Conservation (phyloP, 1,140 invertebrate species). For the Arion vulgaris region DNA sequence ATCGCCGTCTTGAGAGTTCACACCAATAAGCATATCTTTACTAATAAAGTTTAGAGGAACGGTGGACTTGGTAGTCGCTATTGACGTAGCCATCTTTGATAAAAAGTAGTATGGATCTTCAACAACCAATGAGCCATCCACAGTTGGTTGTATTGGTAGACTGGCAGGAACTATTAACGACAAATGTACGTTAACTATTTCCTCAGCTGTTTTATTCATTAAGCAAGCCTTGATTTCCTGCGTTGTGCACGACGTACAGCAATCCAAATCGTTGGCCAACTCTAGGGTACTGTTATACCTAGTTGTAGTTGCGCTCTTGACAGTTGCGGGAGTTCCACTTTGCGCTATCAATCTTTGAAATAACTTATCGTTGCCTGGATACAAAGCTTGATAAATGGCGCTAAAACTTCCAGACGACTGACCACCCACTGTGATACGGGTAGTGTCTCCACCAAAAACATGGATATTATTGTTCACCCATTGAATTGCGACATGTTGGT, state of each 20-base stretch:
- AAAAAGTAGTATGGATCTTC: not conserved
- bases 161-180: not conserved
- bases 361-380: not conserved
- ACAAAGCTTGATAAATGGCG: not conserved
- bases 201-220: not conserved
- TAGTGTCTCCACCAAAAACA: slow-evolving; percentile 56
- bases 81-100: not conserved
- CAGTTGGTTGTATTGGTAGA: not conserved
- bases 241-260: not conserved
- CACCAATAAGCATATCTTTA: not conserved
- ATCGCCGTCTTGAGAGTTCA: not conserved
- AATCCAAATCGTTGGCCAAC: not conserved
- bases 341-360: slow-evolving; percentile 21
- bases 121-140: not conserved
- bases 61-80: not conserved
- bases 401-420: slow-evolving; percentile 49
- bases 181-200: not conserved
- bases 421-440: slow-evolving; percentile 57
- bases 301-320: not conserved
- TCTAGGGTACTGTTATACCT: not conserved
- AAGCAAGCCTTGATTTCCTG: slow-evolving; percentile 11
- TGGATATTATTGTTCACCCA: slow-evolving; percentile 76
- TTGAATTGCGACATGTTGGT: slow-evolving; percentile 90
- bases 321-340: not conserved
- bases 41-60: not conserved